A percentile compares a stretch with the other conserved stretches of the same genome.
phyloP scores from a whole-genome alignment of 2,888 invertebrate species.

The Epinotia bilunana region DNA sequence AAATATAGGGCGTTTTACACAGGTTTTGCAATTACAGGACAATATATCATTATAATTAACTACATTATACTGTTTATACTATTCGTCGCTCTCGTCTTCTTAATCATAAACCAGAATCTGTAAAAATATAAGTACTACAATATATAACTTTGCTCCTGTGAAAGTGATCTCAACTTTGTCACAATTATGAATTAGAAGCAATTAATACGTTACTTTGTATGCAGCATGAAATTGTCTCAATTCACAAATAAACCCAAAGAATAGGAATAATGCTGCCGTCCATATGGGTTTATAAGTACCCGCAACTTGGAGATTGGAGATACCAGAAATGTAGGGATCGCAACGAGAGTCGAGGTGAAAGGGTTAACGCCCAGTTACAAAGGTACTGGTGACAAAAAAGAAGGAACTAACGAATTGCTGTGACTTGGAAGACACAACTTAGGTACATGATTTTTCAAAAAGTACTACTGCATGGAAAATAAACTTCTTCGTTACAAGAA shows the following conservation, averaged over 20 bases:
- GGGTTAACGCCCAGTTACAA: background rate
- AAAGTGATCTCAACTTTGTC: slow-evolving; percentile 8
- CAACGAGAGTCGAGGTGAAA: background rate
- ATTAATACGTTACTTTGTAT: slow-evolving; percentile 29
- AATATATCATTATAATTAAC: background rate
- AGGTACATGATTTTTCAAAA: too few relatives aligned
- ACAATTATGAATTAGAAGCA: slow-evolving; percentile 15
- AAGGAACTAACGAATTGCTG: too few relatives aligned
- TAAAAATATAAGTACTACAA: slow-evolving; percentile 32
- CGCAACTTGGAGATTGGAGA: background rate
- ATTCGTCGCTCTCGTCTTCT: background rate
- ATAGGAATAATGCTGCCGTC: background rate
- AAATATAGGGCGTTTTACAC: background rate
- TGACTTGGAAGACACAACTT: too few relatives aligned
- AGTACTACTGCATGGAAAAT: too few relatives aligned
- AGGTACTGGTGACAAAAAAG: too few relatives aligned
- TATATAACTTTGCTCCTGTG: slow-evolving; percentile 15
- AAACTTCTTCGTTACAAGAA: too few relatives aligned
- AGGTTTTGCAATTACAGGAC: slow-evolving; percentile 7
- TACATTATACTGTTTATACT: slow-evolving; percentile 20
- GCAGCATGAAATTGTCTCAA: slow-evolving; percentile 19
- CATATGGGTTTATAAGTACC: background rate
- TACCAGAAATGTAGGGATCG: background rate
- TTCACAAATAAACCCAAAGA: slow-evolving; percentile 8
- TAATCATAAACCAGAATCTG: slow-evolving; percentile 12